phyloP scores from a whole-genome alignment of 1,140 invertebrate genomes.

The Drosophila carrolli region DNA sequence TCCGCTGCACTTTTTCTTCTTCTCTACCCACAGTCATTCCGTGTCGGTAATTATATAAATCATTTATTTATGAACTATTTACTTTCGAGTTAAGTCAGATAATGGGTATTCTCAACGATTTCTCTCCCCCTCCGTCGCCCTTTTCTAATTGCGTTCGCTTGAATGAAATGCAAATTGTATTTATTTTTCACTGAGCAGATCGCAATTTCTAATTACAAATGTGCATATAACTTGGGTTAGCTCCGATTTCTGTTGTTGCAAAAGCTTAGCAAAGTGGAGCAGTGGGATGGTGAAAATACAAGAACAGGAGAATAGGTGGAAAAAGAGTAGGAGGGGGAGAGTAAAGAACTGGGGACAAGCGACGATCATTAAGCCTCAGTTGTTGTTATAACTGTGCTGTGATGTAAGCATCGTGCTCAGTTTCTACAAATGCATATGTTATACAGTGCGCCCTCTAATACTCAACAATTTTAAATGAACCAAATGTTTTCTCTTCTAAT shows the following conservation, averaged over 20 bases:
- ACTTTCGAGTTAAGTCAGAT: slow-evolving; percentile 57
- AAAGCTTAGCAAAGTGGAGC: slow-evolving; percentile 2
- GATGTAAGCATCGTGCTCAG: slow-evolving; percentile 39
- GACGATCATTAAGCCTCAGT: slow-evolving; percentile 41
- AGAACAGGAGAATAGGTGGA: background rate
- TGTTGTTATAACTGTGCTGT: slow-evolving; percentile 47
- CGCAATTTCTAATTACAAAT: slow-evolving; percentile 26
- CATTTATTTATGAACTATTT: slow-evolving; percentile 72
- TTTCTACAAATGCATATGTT: background rate
- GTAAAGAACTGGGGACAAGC: slow-evolving; percentile 16
- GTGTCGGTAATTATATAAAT: slow-evolving; percentile 67
- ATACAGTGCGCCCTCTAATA: slow-evolving; percentile 5
- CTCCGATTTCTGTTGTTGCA: slow-evolving; percentile 22
- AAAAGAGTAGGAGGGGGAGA: background rate
- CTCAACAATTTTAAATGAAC: too few relatives aligned
- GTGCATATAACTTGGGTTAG: slow-evolving; percentile 13
- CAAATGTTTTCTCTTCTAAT: too few relatives aligned
- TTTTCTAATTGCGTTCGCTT: slow-evolving; percentile 10
- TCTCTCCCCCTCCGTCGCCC: slow-evolving; percentile 1
- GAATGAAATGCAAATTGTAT: slow-evolving; percentile 39
- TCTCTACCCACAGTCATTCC: slow-evolving; percentile 13
- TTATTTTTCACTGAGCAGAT: slow-evolving; percentile 9
- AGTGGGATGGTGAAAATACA: background rate
- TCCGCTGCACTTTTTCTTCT: slow-evolving; percentile 1
- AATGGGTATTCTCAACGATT: slow-evolving; percentile 32